Evolutionary conservation across 2,113 vertebrate species (phyloP).

Genomic region (Corythornis cristatus): DNA sequence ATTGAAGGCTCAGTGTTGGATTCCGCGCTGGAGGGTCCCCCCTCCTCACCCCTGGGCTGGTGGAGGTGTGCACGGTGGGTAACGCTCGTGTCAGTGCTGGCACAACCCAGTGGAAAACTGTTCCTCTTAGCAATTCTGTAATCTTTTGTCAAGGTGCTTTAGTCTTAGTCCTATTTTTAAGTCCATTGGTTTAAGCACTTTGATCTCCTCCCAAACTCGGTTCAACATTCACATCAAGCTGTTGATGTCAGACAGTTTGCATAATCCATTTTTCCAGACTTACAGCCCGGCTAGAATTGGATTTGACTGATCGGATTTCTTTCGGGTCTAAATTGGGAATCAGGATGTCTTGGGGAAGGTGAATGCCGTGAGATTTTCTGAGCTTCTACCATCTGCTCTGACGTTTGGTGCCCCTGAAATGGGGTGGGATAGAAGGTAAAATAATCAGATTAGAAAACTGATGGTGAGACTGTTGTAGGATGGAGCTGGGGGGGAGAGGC

Average conservation of each 20-base stretch:
- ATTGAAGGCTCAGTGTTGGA: neutral
- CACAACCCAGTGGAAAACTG: neutral
- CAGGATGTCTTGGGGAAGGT: neutral
- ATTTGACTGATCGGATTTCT: conserved; percentile 68
- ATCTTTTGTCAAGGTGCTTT: conserved; percentile 3
- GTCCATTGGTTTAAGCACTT: neutral
- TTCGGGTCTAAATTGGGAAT: conserved; percentile 22
- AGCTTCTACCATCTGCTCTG: neutral
- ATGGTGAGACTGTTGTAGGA: neutral
- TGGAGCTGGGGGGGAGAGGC: too few species aligned
- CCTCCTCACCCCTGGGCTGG: rapidly evolving
- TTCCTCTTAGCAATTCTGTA: neutral
- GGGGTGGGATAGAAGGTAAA: neutral
- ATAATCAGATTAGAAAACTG: neutral
- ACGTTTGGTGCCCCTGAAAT: neutral
- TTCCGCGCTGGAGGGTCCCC: rapidly evolving
- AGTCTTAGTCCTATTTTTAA: neutral
- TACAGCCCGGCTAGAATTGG: conserved; percentile 29
- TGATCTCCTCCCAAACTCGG: neutral
- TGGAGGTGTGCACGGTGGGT: rapidly evolving
- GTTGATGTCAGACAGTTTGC: neutral
- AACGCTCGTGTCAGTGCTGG: neutral
- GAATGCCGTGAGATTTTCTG: neutral
- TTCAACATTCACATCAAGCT: neutral
- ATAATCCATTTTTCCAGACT: conserved; percentile 56